A percentile compares a stretch with the other conserved stretches of the same genome.
phyloP scores from a whole-genome alignment of 2,113 vertebrate genomes.

The Lucifuga dentata region DNA sequence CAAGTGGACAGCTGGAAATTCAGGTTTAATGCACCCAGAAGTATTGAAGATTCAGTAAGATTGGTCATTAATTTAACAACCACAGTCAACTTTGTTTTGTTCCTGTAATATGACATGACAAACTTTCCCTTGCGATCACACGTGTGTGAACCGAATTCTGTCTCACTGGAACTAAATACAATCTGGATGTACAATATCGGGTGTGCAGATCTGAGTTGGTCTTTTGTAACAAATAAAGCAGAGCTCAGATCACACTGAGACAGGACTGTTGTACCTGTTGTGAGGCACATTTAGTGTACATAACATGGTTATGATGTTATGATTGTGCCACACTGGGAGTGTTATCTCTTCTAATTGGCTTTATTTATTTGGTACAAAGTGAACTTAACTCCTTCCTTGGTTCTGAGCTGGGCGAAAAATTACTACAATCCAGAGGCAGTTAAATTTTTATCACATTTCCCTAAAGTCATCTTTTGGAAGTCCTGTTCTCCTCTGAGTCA shows the following conservation, averaged over 20 bases:
- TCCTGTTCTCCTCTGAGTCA: constrained; percentile 1
- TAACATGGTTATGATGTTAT: not conserved
- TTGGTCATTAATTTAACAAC: too few relatives aligned
- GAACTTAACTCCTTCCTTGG: not conserved
- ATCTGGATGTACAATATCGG: not conserved
- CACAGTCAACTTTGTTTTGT: too few relatives aligned
- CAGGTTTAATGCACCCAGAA: not conserved
- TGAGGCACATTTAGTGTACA: not conserved
- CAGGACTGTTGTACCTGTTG: not conserved
- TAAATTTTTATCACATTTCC: not conserved
- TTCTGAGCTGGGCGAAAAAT: not conserved
- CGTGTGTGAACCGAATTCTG: too few relatives aligned
- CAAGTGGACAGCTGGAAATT: not conserved
- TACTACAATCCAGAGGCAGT: not conserved
- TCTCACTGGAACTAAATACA: too few relatives aligned
- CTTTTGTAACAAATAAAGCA: not conserved
- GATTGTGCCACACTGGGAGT: not conserved
- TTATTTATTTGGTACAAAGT: constrained; percentile 2
- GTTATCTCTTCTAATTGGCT: constrained; percentile 1
- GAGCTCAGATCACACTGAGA: not conserved
- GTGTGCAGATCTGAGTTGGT: not conserved
- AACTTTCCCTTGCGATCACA: too few relatives aligned
- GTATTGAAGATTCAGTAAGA: not conserved
- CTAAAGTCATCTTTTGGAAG: not conserved
- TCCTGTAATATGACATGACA: too few relatives aligned